Evolutionary conservation across 2,888 invertebrate genomes (phyloP).

Genomic region (Mythimna albipuncta): DNA sequence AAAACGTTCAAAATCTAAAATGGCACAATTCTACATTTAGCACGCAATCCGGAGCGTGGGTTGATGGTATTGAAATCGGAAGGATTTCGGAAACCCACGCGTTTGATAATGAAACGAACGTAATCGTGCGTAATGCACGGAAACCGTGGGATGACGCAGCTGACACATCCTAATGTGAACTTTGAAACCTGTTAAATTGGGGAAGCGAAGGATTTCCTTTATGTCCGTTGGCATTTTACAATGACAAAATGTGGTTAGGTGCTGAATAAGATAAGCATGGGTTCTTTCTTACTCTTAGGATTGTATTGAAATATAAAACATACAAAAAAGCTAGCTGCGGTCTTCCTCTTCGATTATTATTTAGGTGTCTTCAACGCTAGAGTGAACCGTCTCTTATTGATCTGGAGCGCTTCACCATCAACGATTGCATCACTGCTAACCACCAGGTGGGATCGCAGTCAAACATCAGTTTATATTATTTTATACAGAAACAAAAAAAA

Average conservation of each 20-base stretch:
- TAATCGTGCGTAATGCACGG: slow-evolving; percentile 8
- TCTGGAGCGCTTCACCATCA: too few species aligned
- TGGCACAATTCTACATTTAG: not conserved
- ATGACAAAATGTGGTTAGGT: too few species aligned
- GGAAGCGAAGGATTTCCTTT: not conserved
- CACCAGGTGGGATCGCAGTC: too few species aligned
- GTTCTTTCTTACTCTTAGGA: not conserved
- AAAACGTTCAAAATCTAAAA: not conserved
- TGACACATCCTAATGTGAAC: slow-evolving; percentile 24
- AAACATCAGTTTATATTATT: too few species aligned
- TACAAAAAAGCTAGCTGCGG: too few species aligned
- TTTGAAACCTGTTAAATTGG: slow-evolving; percentile 23
- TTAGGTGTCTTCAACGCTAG: too few species aligned
- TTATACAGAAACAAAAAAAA: too few species aligned
- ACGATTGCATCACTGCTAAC: too few species aligned
- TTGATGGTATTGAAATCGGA: not conserved
- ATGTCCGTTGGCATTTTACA: not conserved
- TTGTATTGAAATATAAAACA: too few species aligned
- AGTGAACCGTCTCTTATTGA: too few species aligned
- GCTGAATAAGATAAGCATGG: not conserved
- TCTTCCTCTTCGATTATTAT: too few species aligned
- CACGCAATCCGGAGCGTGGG: not conserved
- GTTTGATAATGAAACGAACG: slow-evolving; percentile 19
- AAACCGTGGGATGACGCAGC: not conserved
- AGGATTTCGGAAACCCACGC: slow-evolving; percentile 3